Conservation (phyloP, 1,140 invertebrate genomes). For the Zaprionus nigranus region DNA sequence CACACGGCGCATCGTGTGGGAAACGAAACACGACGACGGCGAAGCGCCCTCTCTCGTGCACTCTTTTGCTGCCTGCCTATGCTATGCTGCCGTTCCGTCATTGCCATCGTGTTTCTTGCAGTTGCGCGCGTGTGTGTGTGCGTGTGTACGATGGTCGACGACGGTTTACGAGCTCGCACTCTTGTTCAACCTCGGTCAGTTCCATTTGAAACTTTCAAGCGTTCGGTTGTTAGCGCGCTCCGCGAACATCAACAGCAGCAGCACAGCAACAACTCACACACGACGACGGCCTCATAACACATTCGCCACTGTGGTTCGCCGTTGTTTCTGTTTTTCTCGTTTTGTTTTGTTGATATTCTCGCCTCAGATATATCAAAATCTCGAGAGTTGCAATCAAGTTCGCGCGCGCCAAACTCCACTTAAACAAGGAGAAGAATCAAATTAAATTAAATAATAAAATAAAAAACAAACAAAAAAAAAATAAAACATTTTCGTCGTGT, state of each 20-base stretch:
- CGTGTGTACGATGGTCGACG: neutral
- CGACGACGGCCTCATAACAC: slow-evolving; percentile 24
- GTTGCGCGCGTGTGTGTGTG: neutral
- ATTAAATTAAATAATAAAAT: slow-evolving; percentile 1
- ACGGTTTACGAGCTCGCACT: slow-evolving; percentile 28
- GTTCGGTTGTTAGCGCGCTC: slow-evolving; percentile 50
- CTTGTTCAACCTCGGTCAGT: slow-evolving; percentile 33
- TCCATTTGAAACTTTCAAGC: slow-evolving; percentile 45
- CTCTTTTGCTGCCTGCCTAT: neutral
- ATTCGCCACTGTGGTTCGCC: slow-evolving; percentile 40
- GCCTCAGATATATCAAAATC: slow-evolving; percentile 2
- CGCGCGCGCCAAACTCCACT: slow-evolving; percentile 42
- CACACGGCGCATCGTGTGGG: neutral
- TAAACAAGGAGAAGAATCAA: neutral
- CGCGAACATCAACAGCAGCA: slow-evolving; percentile 16
- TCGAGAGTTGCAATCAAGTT: slow-evolving; percentile 15
- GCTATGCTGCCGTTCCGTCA: neutral
- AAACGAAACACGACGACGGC: neutral
- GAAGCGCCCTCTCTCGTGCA: neutral
- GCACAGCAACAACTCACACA: slow-evolving; percentile 3
- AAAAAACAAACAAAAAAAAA: neutral
- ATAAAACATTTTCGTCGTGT: slow-evolving; percentile 17
- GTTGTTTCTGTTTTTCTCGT: slow-evolving; percentile 50
- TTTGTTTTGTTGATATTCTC: slow-evolving; percentile 39
- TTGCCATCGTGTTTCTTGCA: neutral